Conservation (phyloP, 2,888 invertebrate species). For the Ichneumon xanthorius region DNA sequence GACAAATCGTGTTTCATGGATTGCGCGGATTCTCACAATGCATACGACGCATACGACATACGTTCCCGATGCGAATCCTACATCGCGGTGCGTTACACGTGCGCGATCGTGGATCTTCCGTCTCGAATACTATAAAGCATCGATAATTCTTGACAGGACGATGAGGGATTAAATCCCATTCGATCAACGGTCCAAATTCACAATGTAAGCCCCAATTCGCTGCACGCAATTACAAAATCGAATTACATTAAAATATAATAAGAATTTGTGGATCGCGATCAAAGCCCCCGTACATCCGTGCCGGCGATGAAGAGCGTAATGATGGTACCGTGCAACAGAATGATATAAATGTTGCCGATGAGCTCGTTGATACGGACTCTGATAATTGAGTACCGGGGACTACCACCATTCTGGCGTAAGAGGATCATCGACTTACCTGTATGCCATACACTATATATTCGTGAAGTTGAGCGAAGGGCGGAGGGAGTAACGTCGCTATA, state of each 20-base stretch:
- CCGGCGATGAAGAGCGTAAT: background rate
- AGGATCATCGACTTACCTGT: constrained; percentile 20
- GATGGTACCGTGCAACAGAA: background rate
- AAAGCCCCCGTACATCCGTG: background rate
- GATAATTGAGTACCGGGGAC: background rate
- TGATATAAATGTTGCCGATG: background rate
- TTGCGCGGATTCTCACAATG: background rate
- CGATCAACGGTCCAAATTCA: background rate
- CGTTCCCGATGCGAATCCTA: background rate
- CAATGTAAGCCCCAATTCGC: background rate
- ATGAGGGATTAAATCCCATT: background rate
- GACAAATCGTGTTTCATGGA: too few relatives aligned
- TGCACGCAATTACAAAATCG: background rate
- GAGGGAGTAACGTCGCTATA: background rate
- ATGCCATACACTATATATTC: background rate
- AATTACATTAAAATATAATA: background rate
- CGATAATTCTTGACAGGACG: background rate
- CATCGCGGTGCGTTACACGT: background rate
- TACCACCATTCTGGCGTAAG: background rate
- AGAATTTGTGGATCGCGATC: background rate
- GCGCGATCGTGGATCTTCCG: background rate
- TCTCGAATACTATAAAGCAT: background rate
- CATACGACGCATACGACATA: background rate
- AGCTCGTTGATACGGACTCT: constrained; percentile 13
- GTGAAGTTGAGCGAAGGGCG: background rate